Conservation (phyloP, 2,888 invertebrate genomes). For the Macrosiphum euphorbiae region DNA sequence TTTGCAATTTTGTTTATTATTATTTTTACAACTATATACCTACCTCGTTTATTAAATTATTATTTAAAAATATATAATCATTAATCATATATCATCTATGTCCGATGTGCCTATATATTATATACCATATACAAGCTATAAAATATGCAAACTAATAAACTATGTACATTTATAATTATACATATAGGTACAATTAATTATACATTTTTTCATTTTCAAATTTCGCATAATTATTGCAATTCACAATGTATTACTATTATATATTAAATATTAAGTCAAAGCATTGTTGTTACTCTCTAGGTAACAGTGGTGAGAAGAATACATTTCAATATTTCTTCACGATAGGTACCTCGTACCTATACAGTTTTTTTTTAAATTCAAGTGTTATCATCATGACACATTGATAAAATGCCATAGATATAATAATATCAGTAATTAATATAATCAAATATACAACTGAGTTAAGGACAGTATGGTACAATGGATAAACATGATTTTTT, state of each 20-base stretch:
- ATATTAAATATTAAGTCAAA: background rate
- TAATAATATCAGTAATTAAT: background rate
- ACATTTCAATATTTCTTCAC: background rate
- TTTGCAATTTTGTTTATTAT: background rate
- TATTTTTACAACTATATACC: background rate
- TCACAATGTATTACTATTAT: no score
- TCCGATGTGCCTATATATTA: background rate
- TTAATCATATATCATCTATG: background rate
- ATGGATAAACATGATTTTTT: background rate
- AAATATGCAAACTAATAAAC: background rate
- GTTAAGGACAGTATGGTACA: background rate
- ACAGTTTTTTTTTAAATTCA: background rate
- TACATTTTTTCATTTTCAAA: background rate
- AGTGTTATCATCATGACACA: background rate
- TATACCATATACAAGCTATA: background rate
- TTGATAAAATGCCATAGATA: background rate
- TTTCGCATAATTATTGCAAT: background rate
- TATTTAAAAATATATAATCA: background rate
- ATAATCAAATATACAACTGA: background rate
- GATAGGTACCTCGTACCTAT: no score
- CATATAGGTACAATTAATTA: background rate
- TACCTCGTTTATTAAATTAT: background rate
- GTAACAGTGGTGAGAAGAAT: background rate
- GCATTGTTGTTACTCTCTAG: background rate
- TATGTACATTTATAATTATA: background rate